Evolutionary conservation across 2,797 vertebrate species (phyloP).

Genomic region (Acipenser oxyrinchus): DNA sequence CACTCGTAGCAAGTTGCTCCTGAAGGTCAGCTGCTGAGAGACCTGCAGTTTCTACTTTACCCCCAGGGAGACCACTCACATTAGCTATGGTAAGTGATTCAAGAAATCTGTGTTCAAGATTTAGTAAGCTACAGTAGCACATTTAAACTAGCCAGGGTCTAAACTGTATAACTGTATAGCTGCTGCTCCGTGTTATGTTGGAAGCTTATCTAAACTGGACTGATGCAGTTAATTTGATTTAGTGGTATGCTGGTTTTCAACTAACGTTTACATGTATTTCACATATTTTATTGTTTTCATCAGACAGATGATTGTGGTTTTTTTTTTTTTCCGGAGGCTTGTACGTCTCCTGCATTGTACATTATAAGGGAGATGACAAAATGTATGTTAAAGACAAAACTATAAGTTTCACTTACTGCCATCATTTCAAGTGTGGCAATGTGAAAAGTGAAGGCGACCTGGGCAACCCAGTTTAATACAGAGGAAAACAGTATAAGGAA

Average conservation of each 20-base stretch:
- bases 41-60: too few relatives aligned
- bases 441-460: slow-evolving; percentile 12
- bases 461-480: slow-evolving; percentile 22
- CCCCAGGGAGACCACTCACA: too few relatives aligned
- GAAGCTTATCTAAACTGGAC: too few relatives aligned
- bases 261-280: slow-evolving; percentile 10
- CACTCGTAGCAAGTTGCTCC: too few relatives aligned
- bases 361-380: slow-evolving; percentile 30
- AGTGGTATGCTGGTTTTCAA: slow-evolving; percentile 5
- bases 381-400: slow-evolving; percentile 25
- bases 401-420: slow-evolving; percentile 28
- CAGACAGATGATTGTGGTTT: slow-evolving; percentile 18
- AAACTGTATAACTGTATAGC: too few relatives aligned
- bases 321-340: neutral
- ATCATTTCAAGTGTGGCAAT: slow-evolving; percentile 30
- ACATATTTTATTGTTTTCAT: slow-evolving; percentile 23
- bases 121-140: too few relatives aligned
- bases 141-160: too few relatives aligned
- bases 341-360: slow-evolving; percentile 12
- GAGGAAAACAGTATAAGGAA: slow-evolving; percentile 15
- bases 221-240: too few relatives aligned
- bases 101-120: too few relatives aligned
- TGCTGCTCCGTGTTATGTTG: too few relatives aligned
- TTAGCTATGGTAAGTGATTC: too few relatives aligned
- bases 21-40: too few relatives aligned